These are phyloP conservation scores for Netelia inedita DNA, from an alignment of 2,888 invertebrate genomes.

Conservation along the genomic window DNA sequence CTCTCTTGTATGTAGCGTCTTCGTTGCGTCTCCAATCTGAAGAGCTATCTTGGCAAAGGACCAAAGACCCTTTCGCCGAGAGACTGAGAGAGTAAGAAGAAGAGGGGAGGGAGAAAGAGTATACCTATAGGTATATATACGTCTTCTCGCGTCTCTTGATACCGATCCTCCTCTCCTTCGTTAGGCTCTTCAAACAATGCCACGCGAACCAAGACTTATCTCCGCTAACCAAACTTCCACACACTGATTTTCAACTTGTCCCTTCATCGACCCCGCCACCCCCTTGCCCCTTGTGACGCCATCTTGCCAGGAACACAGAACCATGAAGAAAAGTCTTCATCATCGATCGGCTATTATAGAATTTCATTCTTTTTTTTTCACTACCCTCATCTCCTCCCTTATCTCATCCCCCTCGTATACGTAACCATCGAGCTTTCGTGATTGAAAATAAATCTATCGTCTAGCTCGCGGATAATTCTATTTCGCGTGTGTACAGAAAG, in stretches of 20 bases:
- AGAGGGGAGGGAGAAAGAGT: not conserved
- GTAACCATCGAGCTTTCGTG: constrained; percentile 2
- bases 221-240: constrained; percentile 58
- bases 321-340: constrained; percentile 29
- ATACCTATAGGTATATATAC: constrained; percentile 17
- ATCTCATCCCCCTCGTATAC: not conserved
- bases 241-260: constrained; percentile 18
- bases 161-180: constrained; percentile 65
- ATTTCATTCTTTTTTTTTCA: not conserved
- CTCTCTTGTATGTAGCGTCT: not conserved
- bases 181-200: constrained; percentile 67
- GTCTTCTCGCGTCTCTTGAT: constrained; percentile 38
- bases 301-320: not conserved
- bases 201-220: constrained; percentile 59
- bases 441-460: constrained; percentile 32
- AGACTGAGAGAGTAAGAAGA: not conserved
- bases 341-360: constrained; percentile 24
- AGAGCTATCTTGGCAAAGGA: constrained; percentile 63
- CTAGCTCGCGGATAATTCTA: not conserved
- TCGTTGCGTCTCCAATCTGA: constrained; percentile 44
- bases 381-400: not conserved
- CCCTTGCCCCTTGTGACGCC: not conserved
- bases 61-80: constrained; percentile 45
- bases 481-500: not conserved
- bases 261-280: not conserved